Base-by-base conservation (phyloP, 2,113 vertebrate genomes). In the Petrocephalus microphthalmus region DNA sequence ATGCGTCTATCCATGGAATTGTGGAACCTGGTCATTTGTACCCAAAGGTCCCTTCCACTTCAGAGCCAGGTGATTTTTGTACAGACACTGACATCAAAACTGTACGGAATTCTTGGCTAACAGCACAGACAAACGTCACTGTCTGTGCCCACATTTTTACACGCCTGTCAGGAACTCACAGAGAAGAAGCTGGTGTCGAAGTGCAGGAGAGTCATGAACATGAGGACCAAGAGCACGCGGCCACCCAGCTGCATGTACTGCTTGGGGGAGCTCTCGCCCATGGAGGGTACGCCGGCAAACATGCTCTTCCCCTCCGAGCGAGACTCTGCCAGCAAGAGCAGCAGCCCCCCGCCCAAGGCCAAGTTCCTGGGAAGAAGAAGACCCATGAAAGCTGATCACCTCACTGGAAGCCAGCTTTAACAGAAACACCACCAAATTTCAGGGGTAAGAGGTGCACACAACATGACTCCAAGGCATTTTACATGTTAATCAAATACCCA, bases 241-340 rank as follows among this genome's bases (percentile, higher is more conserved):
- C 98, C 98, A 0, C 98, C 98, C 17, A 99, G 95, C 95, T 99
- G 98, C 98, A 99, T 99, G 96, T 99, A 99, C 95, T 99, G 98
- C 78, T 96, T 98, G 0, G 98, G 98, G 22, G 98, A 99, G 92
- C 98, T 99, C 92, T 99, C 97, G 0, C 97, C 94, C 97, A 99
- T 96, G 87, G 98, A 98, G 1, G 98, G 98, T 47, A 99, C 98
- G 0, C 98, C 98, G 0, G 98, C 98, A 5, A 99, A 99, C 98
- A 99, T 99, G 96, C 98, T 99, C 93, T 99, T 99, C 13, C 98
- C 98, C 90, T 99, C 98, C 0, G 98, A 98, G 5, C 98, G 97
- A 0, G 97, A 99, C 93, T 99, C 98, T 0, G 98, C 98, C 92
- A 99, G 87, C 64, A 99, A 96, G 92, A 99, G 94, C 91, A 99